These are phyloP conservation scores for Acrobasis suavella DNA, from an alignment of 2,888 invertebrate genomes.

Conservation along the genomic window DNA sequence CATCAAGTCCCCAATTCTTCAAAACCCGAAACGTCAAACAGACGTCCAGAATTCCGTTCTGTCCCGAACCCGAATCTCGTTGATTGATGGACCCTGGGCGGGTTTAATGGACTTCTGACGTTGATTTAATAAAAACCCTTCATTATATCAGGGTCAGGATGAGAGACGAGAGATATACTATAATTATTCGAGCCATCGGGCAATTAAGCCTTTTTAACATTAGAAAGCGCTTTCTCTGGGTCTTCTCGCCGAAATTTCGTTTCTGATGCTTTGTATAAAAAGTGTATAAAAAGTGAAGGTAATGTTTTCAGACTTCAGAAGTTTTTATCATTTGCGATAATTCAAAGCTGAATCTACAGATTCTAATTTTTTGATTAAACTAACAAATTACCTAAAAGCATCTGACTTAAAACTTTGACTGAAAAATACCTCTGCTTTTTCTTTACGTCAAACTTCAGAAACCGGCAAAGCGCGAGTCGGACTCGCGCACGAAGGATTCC, in stretches of 20 bases:
- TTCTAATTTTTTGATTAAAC: no score
- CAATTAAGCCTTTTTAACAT: slow-evolving; percentile 36
- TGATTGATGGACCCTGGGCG: slow-evolving; percentile 65
- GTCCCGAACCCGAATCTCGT: slow-evolving; percentile 54
- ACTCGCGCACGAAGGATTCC: no score
- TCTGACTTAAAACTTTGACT: no score
- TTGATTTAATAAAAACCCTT: slow-evolving; percentile 82
- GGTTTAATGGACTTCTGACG: slow-evolving; percentile 77
- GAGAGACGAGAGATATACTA: slow-evolving; percentile 30
- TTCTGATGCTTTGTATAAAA: not conserved
- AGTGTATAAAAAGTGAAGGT: no score
- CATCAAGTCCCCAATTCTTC: slow-evolving; percentile 1
- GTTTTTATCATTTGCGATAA: no score
- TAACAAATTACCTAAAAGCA: no score
- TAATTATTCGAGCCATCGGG: slow-evolving; percentile 42
- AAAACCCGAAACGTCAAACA: not conserved
- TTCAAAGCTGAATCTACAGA: no score
- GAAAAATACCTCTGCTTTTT: no score
- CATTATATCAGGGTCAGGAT: slow-evolving; percentile 62
- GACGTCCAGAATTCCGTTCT: slow-evolving; percentile 20
- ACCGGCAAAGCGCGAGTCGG: no score
- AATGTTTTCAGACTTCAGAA: no score
- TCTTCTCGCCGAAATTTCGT: slow-evolving; percentile 25
- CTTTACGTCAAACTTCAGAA: no score
- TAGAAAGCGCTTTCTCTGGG: slow-evolving; percentile 34